phyloP scores from a whole-genome alignment of 2,113 vertebrate species.

The Daubentonia madagascariensis region DNA sequence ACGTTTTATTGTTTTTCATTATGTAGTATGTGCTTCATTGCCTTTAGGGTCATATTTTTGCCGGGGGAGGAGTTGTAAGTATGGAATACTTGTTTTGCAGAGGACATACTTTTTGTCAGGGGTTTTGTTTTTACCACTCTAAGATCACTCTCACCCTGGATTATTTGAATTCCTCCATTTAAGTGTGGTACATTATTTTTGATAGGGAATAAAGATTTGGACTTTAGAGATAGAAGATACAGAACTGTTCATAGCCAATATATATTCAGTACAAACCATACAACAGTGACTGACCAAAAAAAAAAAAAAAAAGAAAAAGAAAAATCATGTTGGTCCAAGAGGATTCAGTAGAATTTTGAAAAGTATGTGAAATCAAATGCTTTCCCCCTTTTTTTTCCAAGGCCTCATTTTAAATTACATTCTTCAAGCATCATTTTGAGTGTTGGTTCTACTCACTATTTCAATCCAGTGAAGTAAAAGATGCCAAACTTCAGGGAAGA shows the following conservation, averaged over 20 bases:
- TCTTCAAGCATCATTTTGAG: neutral
- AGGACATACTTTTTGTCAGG: neutral
- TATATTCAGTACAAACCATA: neutral
- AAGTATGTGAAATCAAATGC: neutral
- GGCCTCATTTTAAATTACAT: neutral
- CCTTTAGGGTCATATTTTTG: conserved; percentile 74
- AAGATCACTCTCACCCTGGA: neutral
- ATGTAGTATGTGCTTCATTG: conserved; percentile 84
- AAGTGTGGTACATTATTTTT: neutral
- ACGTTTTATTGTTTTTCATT: conserved; percentile 87
- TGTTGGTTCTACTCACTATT: neutral
- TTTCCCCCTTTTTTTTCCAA: neutral
- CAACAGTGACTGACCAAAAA: neutral
- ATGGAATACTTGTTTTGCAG: conserved; percentile 64
- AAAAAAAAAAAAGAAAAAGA: neutral
- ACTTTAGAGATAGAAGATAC: neutral
- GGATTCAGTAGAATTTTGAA: neutral
- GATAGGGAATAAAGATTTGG: neutral
- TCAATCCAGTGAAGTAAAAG: neutral
- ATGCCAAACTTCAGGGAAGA: neutral
- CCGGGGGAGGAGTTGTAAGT: conserved; percentile 76
- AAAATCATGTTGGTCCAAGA: neutral
- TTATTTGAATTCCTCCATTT: neutral
- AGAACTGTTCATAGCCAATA: neutral
- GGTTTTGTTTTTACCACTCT: neutral